Conservation (phyloP, 2,797 vertebrate species). For the Chaetodon trifasciatus region DNA sequence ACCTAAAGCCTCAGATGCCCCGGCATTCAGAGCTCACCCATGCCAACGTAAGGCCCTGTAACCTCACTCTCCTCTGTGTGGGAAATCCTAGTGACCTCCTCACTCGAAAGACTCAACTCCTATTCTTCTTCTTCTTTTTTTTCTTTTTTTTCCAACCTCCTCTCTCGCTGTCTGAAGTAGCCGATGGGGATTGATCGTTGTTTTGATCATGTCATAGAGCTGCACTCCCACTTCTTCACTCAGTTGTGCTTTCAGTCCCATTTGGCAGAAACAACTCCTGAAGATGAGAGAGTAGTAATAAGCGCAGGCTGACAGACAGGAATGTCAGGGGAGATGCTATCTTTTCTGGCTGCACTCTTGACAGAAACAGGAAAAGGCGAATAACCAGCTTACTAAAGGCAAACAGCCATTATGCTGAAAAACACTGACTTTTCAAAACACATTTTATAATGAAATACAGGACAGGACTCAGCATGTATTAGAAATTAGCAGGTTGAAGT, state of each 20-base stretch:
- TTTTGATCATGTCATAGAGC: slow-evolving; percentile 51
- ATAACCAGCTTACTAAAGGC: slow-evolving; percentile 27
- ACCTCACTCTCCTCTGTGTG: slow-evolving; percentile 37
- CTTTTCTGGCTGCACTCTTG: slow-evolving; percentile 43
- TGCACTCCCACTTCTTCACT: slow-evolving; percentile 21
- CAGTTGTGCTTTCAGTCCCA: slow-evolving; percentile 46
- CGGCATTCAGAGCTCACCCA: slow-evolving; percentile 61
- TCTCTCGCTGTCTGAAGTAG: slow-evolving; percentile 31
- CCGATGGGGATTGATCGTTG: slow-evolving; percentile 43
- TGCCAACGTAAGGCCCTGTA: slow-evolving; percentile 62
- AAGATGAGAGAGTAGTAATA: slow-evolving; percentile 57
- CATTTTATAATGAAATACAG: slow-evolving; percentile 4
- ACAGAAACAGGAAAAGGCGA: slow-evolving; percentile 55
- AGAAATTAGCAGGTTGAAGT: slow-evolving; percentile 8
- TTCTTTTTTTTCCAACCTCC: slow-evolving; percentile 38
- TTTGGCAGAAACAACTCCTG: slow-evolving; percentile 65
- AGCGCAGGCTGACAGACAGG: slow-evolving; percentile 60
- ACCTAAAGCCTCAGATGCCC: slow-evolving; percentile 63
- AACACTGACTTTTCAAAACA: slow-evolving; percentile 1
- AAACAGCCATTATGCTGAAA: slow-evolving; percentile 15
- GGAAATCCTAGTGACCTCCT: slow-evolving; percentile 33
- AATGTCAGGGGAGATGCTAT: slow-evolving; percentile 77
- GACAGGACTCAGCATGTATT: background rate
- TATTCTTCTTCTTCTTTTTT: too few relatives aligned
- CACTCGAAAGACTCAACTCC: slow-evolving; percentile 29